Conservation (phyloP, 2,113 vertebrate species). For the Collichthys lucidus region DNA sequence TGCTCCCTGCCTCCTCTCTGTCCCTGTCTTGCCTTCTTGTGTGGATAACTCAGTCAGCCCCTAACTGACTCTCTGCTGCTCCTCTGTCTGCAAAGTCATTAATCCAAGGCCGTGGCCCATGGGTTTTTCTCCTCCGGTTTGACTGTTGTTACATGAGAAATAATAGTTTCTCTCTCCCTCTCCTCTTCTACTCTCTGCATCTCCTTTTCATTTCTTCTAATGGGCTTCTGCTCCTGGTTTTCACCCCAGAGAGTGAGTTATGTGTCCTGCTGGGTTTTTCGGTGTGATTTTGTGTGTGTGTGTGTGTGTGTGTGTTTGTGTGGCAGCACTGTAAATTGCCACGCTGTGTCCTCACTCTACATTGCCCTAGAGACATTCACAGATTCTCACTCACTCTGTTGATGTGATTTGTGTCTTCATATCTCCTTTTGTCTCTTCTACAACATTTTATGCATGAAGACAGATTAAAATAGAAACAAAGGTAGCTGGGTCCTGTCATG, state of each 20-base stretch:
- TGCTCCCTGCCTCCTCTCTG: constrained; percentile 5
- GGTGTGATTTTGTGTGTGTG: constrained; percentile 24
- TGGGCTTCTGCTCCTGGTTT: constrained; percentile 58
- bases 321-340: constrained; percentile 19
- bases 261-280: constrained; percentile 45
- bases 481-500: constrained; percentile 13
- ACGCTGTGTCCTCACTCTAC: constrained; percentile 32
- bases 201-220: constrained; percentile 68
- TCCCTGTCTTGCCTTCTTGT: constrained; percentile 45
- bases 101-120: constrained; percentile 61
- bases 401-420: constrained; percentile 50
- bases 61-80: constrained; percentile 59
- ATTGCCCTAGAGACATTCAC: constrained; percentile 45
- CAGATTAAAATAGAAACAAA: constrained; percentile 24
- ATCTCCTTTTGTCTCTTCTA: constrained; percentile 29
- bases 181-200: constrained; percentile 16
- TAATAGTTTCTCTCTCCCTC: constrained; percentile 32
- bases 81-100: constrained; percentile 69
- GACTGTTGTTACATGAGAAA: constrained; percentile 69
- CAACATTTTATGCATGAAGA: constrained; percentile 1
- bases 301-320: constrained; percentile 41
- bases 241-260: constrained; percentile 52
- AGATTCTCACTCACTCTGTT: constrained; percentile 41
- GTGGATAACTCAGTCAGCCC: constrained; percentile 68
- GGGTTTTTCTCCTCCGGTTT: constrained; percentile 49